Evolutionary conservation across 2,113 vertebrate genomes (phyloP), one percentile per base, ranked within the genome.

Genomic region (Zonotrichia leucophrys): DNA sequence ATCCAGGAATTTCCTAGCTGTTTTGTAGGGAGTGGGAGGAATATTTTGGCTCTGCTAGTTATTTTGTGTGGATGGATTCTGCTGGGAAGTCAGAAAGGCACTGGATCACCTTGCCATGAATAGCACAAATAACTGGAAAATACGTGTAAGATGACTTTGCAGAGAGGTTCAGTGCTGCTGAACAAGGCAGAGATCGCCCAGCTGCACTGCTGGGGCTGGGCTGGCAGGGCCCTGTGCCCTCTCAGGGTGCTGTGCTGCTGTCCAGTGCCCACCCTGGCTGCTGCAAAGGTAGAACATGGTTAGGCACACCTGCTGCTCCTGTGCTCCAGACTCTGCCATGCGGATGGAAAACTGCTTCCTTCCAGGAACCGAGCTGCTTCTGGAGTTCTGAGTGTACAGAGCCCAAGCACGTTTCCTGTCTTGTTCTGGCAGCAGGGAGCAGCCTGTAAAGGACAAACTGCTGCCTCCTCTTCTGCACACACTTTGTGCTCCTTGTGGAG

Each of bases 261-360:
- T 9, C 30, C 22, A 7, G 53, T 0, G 15, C 21, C 30, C 0
- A 0, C 19, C 30, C 24, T 3, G 23, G 37, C 39, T 37, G 3
- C 8, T 28, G 12, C 63, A 4, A 28, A 14, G 12, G 20, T 1
- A 4, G 8, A 10, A 12, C 0, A 2, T 2, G 1, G 4, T 21
- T 19, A 9, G 20, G 24, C 16, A 13, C 1, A 0, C 0, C 11
- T 33, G 33, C 30, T 35, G 69, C 25, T 28, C 11, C 42, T 14
- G 44, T 3, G 21, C 0, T 1, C 19, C 0, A 0, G 42, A 30
- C 20, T 35, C 20, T 5, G n/a, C 50, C 21, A 5, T 0, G 5
- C 15, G 23, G 21, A n/a, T 3, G 6, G 25, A 35, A 10, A 17
- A 5, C 5, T 24, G 14, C 5, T 69, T 52, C 39, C 33, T 62